These are phyloP conservation scores for Sclerodermus sp. DNA, from an alignment of 2,888 invertebrate species.

Conservation along the genomic window DNA sequence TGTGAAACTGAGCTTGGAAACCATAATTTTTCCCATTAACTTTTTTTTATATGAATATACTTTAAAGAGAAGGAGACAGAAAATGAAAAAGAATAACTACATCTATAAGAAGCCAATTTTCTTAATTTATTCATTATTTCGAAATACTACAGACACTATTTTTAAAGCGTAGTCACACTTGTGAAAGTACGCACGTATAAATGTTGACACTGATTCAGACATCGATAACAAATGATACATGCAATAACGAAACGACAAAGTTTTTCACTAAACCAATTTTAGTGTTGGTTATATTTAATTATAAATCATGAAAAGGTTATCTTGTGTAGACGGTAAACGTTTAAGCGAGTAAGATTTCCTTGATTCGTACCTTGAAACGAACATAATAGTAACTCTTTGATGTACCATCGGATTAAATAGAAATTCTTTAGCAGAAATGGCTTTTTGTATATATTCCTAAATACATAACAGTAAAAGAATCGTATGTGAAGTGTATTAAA, in stretches of 20 bases:
- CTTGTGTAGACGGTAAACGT: conserved; percentile 18
- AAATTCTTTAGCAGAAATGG: conserved; percentile 46
- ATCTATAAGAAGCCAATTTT: conserved; percentile 39
- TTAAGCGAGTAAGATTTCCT: conserved; percentile 29
- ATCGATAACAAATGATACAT: neutral
- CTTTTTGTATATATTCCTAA: conserved; percentile 57
- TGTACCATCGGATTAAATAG: conserved; percentile 39
- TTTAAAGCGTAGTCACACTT: too few relatives aligned
- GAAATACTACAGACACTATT: neutral
- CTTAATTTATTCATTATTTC: neutral
- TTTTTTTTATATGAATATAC: conserved; percentile 29
- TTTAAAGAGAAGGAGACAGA: too few relatives aligned
- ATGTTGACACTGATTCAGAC: too few relatives aligned
- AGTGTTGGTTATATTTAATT: conserved; percentile 25
- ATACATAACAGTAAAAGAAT: conserved; percentile 37
- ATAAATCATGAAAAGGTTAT: conserved; percentile 17
- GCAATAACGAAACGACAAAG: conserved; percentile 12
- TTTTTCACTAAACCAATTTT: conserved; percentile 28
- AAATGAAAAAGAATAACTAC: neutral
- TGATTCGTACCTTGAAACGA: conserved; percentile 37
- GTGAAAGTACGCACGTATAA: too few relatives aligned
- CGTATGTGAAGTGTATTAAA: conserved; percentile 53
- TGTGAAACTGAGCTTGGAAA: conserved; percentile 12
- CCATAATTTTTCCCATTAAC: conserved; percentile 20
- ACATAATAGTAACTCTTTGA: conserved; percentile 36